phyloP scores from a whole-genome alignment of 1,140 invertebrate genomes.

The Nebria ingens region DNA sequence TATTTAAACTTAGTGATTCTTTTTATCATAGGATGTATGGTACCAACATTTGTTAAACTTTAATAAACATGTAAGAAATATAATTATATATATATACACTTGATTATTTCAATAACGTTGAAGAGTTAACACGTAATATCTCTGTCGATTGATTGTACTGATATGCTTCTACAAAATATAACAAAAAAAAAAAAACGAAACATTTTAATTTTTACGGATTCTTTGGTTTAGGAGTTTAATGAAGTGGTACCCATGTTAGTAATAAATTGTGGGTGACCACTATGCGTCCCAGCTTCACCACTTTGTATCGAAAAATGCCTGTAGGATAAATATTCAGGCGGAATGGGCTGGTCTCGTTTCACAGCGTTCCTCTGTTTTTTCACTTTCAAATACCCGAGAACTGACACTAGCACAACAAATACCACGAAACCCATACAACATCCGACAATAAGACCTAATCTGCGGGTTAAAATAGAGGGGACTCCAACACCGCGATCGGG shows the following conservation, averaged over 20 bases:
- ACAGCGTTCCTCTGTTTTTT: conserved; percentile 67
- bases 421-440: conserved; percentile 76
- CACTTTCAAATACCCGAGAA: conserved; percentile 74
- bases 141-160: neutral
- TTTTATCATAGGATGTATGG: neutral
- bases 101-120: neutral
- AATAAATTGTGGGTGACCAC: conserved; percentile 32
- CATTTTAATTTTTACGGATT: neutral
- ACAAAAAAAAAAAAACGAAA: neutral
- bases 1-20: neutral
- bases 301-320: conserved; percentile 52
- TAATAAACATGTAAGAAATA: neutral
- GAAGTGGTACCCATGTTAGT: conserved; percentile 30
- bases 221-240: conserved; percentile 19
- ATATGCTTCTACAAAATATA: conserved; percentile 3
- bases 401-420: conserved; percentile 68
- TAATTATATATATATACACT: neutral
- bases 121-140: conserved; percentile 5
- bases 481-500: conserved; percentile 52
- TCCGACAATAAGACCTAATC: conserved; percentile 73
- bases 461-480: conserved; percentile 57
- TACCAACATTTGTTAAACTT: neutral
- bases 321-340: conserved; percentile 64
- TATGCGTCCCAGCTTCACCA: conserved; percentile 34
- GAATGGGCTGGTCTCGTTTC: conserved; percentile 50